A percentile compares a stretch with the other conserved stretches of the same genome.
Evolutionary conservation across 2,797 vertebrate species (phyloP).

Genomic region (Cirrhinus molitorella): DNA sequence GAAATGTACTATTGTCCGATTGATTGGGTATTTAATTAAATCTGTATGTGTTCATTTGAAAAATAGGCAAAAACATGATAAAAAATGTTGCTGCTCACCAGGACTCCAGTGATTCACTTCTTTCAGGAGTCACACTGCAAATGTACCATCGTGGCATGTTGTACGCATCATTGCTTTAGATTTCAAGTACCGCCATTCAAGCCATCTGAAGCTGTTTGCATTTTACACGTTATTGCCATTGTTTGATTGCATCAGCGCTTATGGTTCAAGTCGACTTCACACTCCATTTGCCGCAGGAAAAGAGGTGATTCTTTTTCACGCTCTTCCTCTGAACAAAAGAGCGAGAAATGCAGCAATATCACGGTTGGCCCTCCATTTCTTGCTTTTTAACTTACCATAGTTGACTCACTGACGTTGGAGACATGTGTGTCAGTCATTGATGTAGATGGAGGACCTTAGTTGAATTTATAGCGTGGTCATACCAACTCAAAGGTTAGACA

Average conservation of each 20-base stretch:
- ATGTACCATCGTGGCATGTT: conserved; percentile 29
- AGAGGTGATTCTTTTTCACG: conserved; percentile 50
- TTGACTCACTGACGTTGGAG: neutral
- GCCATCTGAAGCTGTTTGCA: conserved; percentile 68
- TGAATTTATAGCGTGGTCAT: neutral
- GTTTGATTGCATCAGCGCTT: conserved; percentile 77
- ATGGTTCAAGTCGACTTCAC: conserved; percentile 71
- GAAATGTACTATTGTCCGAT: neutral
- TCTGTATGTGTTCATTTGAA: conserved; percentile 15
- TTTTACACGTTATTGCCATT: conserved; percentile 76
- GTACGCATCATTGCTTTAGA: conserved; percentile 49
- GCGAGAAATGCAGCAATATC: neutral
- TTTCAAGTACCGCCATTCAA: neutral
- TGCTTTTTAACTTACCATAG: neutral
- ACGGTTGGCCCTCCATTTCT: neutral
- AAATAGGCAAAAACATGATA: conserved; percentile 13
- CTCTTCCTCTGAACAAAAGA: conserved; percentile 61
- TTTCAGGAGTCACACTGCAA: conserved; percentile 35
- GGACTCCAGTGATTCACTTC: conserved; percentile 14
- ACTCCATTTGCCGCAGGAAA: conserved; percentile 68
- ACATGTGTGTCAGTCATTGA: neutral
- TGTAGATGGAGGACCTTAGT: neutral
- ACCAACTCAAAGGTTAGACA: neutral
- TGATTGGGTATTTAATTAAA: conserved; percentile 34
- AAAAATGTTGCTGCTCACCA: conserved; percentile 19